These are phyloP conservation scores for Cremastinae sp. DNA, from an alignment of 2,888 invertebrate genomes.

Conservation along the genomic window DNA sequence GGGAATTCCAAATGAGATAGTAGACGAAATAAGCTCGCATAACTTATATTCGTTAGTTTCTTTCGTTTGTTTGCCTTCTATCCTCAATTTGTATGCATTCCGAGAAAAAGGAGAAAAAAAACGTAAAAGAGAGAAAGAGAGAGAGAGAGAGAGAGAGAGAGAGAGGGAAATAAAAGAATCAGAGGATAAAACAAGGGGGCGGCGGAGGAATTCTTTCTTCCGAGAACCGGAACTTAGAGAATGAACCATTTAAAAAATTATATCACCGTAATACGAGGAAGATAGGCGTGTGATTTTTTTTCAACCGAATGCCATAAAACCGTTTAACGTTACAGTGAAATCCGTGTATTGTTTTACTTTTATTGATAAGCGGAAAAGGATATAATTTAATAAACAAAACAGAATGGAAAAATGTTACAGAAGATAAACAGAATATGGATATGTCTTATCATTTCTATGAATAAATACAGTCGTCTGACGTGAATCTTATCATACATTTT, in stretches of 20 bases:
- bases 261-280: background rate
- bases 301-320: no score
- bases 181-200: no score
- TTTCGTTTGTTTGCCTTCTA: slow-evolving; percentile 22
- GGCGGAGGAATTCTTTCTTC: no score
- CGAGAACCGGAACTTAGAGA: background rate
- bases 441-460: no score
- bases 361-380: no score
- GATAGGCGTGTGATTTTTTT: background rate
- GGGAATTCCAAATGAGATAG: slow-evolving; percentile 47
- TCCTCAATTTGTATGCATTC: slow-evolving; percentile 22
- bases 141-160: background rate
- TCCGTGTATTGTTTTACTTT: slow-evolving; percentile 15
- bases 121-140: background rate
- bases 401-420: no score
- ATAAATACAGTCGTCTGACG: no score
- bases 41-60: slow-evolving; percentile 30
- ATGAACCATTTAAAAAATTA: background rate
- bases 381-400: no score
- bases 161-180: slow-evolving; percentile 1
- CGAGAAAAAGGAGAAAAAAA: no score
- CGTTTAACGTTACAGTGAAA: slow-evolving; percentile 7
- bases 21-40: slow-evolving; percentile 22
- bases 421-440: no score
- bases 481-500: no score